Conservation (phyloP, 2,797 vertebrate species). For the Neomorphus geoffroyi region DNA sequence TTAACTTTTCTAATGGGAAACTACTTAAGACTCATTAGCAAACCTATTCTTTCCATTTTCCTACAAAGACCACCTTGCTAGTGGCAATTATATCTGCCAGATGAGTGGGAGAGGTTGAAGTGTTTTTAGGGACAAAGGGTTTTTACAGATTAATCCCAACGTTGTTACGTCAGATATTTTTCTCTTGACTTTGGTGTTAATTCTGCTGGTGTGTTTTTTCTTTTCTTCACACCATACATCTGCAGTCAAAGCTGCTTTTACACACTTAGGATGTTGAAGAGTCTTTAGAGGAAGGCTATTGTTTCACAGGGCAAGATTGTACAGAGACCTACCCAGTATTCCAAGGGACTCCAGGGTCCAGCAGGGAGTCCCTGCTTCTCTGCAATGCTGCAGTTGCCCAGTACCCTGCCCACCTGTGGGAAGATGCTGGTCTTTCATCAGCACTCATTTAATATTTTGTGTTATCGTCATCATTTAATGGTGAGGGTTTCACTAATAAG, state of each 20-base stretch:
- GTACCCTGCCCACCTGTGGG: background rate
- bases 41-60: background rate
- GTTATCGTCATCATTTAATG: background rate
- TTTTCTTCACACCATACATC: background rate
- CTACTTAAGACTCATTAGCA: slow-evolving; percentile 1
- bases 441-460: background rate
- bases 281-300: background rate
- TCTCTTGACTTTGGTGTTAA: background rate
- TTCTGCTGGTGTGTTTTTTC: background rate
- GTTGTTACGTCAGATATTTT: background rate
- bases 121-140: background rate
- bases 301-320: background rate
- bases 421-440: background rate
- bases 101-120: background rate
- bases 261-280: background rate
- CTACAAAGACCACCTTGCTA: background rate
- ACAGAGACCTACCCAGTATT: background rate
- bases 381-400: background rate
- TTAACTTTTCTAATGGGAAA: slow-evolving; percentile 16
- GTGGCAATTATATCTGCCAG: background rate
- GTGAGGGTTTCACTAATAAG: background rate
- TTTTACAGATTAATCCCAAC: background rate
- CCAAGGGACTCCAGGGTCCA: background rate
- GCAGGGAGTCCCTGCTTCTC: background rate
- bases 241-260: background rate